phyloP scores from a whole-genome alignment of 2,888 invertebrate genomes.

The Pyrocoelia pectoralis region DNA sequence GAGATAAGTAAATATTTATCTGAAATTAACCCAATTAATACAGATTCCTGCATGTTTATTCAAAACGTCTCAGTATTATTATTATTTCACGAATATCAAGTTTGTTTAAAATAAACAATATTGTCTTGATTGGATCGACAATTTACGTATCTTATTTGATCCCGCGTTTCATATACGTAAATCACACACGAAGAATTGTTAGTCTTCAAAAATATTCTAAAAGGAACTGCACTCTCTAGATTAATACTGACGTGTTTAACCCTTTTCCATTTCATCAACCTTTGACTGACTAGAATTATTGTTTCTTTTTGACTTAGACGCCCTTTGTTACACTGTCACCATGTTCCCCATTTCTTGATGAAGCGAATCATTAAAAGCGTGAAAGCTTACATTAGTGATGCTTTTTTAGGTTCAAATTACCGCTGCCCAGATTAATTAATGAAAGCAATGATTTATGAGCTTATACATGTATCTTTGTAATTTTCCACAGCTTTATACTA shows the following conservation, averaged over 20 bases:
- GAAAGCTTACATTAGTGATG: slow-evolving; percentile 35
- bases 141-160: no score
- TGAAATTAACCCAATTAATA: no score
- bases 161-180: not conserved
- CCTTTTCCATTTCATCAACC: slow-evolving; percentile 29
- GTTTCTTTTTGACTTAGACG: slow-evolving; percentile 26
- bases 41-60: no score
- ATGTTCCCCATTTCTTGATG: slow-evolving; percentile 36
- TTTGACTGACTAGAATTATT: slow-evolving; percentile 27
- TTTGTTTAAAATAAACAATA: no score
- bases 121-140: no score
- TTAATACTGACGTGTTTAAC: slow-evolving; percentile 30
- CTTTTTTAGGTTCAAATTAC: slow-evolving; percentile 34
- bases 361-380: slow-evolving; percentile 34
- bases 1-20: no score
- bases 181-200: no score
- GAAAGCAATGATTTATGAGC: slow-evolving; percentile 30
- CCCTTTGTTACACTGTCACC: slow-evolving; percentile 33
- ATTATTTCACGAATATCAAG: no score
- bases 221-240: slow-evolving; percentile 29
- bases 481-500: slow-evolving; percentile 14
- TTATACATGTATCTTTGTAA: slow-evolving; percentile 17
- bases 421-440: slow-evolving; percentile 31
- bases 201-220: not conserved
- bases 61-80: no score